Evolutionary conservation across 1,140 invertebrate species (phyloP).

Genomic region (Samia ricini): DNA sequence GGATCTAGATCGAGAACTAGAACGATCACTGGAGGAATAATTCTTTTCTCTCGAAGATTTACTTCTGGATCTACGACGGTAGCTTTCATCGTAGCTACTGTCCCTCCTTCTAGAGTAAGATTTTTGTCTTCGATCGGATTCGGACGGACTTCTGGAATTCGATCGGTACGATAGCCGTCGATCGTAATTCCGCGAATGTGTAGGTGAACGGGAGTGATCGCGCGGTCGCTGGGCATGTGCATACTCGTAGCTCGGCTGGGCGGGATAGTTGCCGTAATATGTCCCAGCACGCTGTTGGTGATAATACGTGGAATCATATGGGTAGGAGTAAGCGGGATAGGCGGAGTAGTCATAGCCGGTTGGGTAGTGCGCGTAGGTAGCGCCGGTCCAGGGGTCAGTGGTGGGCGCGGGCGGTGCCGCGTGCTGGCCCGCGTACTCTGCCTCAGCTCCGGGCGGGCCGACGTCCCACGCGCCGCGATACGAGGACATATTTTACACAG

Average conservation of each 20-base stretch:
- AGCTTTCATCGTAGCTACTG: conserved; percentile 40
- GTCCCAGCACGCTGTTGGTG: conserved; percentile 43
- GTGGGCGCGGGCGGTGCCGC: conserved; percentile 43
- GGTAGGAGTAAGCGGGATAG: conserved; percentile 42
- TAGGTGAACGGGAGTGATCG: conserved; percentile 35
- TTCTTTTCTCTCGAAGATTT: conserved; percentile 36
- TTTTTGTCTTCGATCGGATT: conserved; percentile 44
- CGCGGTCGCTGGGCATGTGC: conserved; percentile 18
- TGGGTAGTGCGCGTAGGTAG: conserved; percentile 67
- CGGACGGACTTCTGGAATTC: conserved; percentile 56
- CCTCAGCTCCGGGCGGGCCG: conserved; percentile 69
- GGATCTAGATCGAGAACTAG: conserved; percentile 54
- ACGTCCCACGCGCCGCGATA: conserved; percentile 73
- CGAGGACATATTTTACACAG: conserved; percentile 70
- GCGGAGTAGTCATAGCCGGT: conserved; percentile 58
- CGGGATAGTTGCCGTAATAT: conserved; percentile 47
- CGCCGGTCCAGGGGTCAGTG: conserved; percentile 73
- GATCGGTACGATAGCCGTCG: conserved; percentile 37
- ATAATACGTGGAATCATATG: conserved; percentile 62
- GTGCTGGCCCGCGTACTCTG: conserved; percentile 48
- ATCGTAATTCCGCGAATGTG: conserved; percentile 32
- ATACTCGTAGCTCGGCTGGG: conserved; percentile 44
- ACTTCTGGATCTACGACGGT: conserved; percentile 43
- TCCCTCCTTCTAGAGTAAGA: conserved; percentile 53
- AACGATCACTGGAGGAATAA: conserved; percentile 52